Conservation (phyloP, 2,113 vertebrate species). For the Melanostigma gelatinosum region DNA sequence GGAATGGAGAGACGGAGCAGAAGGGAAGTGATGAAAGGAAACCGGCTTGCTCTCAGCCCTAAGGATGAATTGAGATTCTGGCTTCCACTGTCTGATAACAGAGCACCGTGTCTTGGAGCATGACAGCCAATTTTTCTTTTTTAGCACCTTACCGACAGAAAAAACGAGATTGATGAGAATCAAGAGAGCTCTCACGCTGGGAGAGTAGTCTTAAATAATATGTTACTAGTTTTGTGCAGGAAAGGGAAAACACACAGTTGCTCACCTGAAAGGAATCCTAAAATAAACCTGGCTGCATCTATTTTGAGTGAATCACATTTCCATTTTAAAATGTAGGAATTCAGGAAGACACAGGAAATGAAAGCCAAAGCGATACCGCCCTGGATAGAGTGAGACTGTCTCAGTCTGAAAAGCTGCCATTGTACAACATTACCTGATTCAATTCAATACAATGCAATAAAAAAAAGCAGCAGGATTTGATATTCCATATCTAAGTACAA, state of each 20-base stretch:
- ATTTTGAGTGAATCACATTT: not conserved
- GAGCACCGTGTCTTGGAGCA: slow-evolving; percentile 48
- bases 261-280: slow-evolving; percentile 1
- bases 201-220: not conserved
- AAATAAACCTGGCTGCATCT: slow-evolving; percentile 3
- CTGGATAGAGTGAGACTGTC: not conserved
- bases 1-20: slow-evolving; percentile 21
- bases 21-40: slow-evolving; percentile 52
- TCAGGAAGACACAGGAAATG: not conserved
- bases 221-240: not conserved
- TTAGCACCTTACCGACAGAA: slow-evolving; percentile 57
- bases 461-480: not conserved
- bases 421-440: not conserved
- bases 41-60: slow-evolving; percentile 31
- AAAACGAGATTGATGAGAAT: slow-evolving; percentile 24
- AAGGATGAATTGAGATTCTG: slow-evolving; percentile 63
- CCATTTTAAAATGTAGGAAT: not conserved
- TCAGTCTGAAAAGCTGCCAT: not conserved
- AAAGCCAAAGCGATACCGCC: not conserved
- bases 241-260: not conserved
- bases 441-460: no score
- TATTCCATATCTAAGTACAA: not conserved
- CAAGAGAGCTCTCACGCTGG: not conserved
- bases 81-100: slow-evolving; percentile 64
- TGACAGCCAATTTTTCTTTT: slow-evolving; percentile 70